These are phyloP conservation scores for Dolichotis patagonum DNA, from an alignment of 2,113 vertebrate genomes.

Conservation along the genomic window DNA sequence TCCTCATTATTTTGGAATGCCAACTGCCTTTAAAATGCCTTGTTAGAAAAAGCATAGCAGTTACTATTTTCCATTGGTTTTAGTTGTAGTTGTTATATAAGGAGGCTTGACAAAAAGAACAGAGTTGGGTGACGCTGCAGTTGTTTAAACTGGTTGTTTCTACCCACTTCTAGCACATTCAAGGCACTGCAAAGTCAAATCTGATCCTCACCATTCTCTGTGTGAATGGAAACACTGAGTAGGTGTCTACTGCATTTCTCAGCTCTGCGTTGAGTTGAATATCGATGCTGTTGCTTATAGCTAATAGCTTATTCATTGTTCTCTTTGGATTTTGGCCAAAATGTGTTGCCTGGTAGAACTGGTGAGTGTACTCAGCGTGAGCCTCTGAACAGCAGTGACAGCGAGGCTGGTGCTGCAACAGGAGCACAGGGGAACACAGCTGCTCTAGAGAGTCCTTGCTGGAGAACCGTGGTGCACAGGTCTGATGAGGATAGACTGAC, in stretches of 20 bases:
- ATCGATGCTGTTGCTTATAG: constrained; percentile 24
- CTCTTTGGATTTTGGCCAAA: constrained; percentile 24
- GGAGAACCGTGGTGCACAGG: not conserved
- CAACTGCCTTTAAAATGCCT: constrained; percentile 26
- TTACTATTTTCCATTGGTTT: not conserved
- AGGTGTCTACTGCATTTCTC: constrained; percentile 26
- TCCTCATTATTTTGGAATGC: constrained; percentile 6
- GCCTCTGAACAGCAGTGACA: not conserved
- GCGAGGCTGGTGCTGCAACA: not conserved
- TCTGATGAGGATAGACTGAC: not conserved
- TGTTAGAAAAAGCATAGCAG: not conserved
- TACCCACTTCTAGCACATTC: not conserved
- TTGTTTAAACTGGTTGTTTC: constrained; percentile 39
- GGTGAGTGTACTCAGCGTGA: not conserved
- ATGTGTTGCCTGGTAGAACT: not conserved
- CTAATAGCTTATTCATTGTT: not conserved
- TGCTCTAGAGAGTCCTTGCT: not conserved
- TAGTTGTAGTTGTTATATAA: not conserved
- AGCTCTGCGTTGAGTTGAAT: not conserved
- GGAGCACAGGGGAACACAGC: not conserved
- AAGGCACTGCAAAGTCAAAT: not conserved
- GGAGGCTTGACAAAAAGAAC: not conserved
- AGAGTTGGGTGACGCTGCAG: not conserved
- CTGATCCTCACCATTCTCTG: not conserved
- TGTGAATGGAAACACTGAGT: not conserved